Base-by-base conservation (phyloP, 2,113 vertebrate genomes). In the Prietella phreatophila region DNA sequence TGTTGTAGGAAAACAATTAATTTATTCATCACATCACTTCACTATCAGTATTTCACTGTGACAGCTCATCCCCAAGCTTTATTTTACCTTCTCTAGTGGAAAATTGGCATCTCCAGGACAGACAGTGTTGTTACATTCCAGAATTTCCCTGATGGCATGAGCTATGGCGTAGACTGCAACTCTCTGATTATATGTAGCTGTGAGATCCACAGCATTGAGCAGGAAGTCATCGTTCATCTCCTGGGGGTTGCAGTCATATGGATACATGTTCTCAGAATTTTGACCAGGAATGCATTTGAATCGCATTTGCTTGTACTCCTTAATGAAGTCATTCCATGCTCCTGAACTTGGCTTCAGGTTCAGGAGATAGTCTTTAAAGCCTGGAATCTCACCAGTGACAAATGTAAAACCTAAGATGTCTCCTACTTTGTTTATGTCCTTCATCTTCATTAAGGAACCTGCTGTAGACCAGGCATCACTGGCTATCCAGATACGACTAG, bases 351-450 rank as follows among this genome's bases (percentile, higher is more conserved):
- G 71, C 65, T 55, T 88, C 11, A 94, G 89, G 63, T 94, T 94
- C 82, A 85, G 84, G 11, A 95, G 87, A 82, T 92, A 94, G 36
- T 92, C 63, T 30, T 89, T 80, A 88, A 95, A 95, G 0, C 92
- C 92, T 85, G 90, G 42, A 36, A 89, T 94, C 11, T 82, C 53
- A 9, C 86, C 82, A 6, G 86, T 42, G 56, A 90, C 42, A 73
- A 96, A 94, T 1, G 63, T 90, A 14, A 94, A 90, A 8, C 95
- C 95, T 55, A 95, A 86, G 50, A 95, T 92, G 30, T 94, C 89
- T 15, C 94, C 94, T 71, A 95, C 90, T 76, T 85, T 87, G 65
- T 94, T 90, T 61, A 96, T 95, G 50, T 86, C 90, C 3, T 86
- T 67, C 91, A 95, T 94, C 0, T 53, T 87, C 39, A 91, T 75